Base-by-base conservation (phyloP, 2,797 vertebrate genomes). In the Sebastiscus tertius region DNA sequence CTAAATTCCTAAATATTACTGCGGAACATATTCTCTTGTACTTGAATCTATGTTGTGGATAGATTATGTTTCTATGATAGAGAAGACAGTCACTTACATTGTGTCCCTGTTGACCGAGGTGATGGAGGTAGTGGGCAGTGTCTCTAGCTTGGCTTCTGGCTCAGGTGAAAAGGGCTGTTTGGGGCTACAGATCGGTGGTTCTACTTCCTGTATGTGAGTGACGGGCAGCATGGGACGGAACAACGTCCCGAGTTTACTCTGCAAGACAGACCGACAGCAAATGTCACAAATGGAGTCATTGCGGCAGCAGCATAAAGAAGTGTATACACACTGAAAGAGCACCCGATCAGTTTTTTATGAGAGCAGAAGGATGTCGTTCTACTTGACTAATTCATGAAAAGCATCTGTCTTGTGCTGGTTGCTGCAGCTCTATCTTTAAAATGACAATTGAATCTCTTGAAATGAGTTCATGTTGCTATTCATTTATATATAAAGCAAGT, bases 161-260 rank as follows among this genome's bases (percentile, higher is more conserved):
- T 90, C 83, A 36, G 88, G 71, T 27, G 85, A 26, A 13, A 75
- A 52, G 5, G 79, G 83, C 22, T 87, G 90, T 4, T 95, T 97
- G 82, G 60, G 93, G 83, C 94, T 95, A 4, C 93, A 86, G 0
- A 94, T 0, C 0, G 95, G 93, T 5, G 96, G 93, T 1, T 94
- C 95, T 70, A 96, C 96, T 73, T 97, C 96, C 59, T 97, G 93
- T 6, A 96, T 94, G 67, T 96, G 96, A 87, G 97, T 97, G 59
- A 96, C 81, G n/a, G 95, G 93, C 88, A 96, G 88, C 77, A 96
- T 83, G 1, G 95, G 95, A 46, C 93, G 94, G 86, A 96, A 96
- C 75, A 96, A 85, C 2, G 93, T 82, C 1, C 94, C 91, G 54
- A 95, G 86, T 93, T 98, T 88, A 10, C 96, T 96, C 93, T 99